phyloP scores from a whole-genome alignment of 37 sponge, comb jelly and placozoan species.

The Tethya wilhelma region DNA sequence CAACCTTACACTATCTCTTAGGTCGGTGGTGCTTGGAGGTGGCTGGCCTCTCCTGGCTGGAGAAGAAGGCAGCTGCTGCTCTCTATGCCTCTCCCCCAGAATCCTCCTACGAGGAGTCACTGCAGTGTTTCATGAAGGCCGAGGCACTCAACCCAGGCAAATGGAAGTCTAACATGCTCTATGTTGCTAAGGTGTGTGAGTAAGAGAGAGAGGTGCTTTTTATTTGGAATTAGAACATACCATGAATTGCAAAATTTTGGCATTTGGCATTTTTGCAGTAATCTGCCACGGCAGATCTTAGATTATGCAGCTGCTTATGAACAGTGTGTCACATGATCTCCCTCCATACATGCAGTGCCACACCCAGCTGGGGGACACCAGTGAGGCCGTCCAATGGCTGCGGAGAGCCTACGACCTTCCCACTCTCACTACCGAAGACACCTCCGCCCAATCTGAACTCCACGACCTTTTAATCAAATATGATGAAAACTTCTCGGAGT shows the following conservation, averaged over 20 bases:
- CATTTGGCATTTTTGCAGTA: background rate
- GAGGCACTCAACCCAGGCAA: constrained; percentile 46
- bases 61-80: constrained; percentile 72
- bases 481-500: background rate
- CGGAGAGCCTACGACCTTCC: constrained; percentile 41
- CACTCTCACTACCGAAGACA: constrained; percentile 52
- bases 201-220: background rate
- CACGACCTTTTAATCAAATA: no score
- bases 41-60: constrained; percentile 74
- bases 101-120: constrained; percentile 48
- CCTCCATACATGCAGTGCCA: constrained; percentile 57
- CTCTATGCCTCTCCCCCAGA: constrained; percentile 65
- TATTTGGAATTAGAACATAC: background rate
- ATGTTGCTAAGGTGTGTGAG: constrained; percentile 68
- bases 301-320: background rate
- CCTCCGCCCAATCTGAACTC: no score
- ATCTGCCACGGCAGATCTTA: background rate
- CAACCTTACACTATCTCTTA: constrained; percentile 46
- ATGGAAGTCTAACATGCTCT: constrained; percentile 64
- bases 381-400: constrained; percentile 48
- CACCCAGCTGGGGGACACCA: constrained; percentile 23
- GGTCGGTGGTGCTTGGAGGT: constrained; percentile 78
- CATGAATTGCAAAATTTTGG: no score
- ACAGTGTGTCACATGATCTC: background rate
- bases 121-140: constrained; percentile 58